Evolutionary conservation across 2,888 invertebrate species (phyloP), one percentile per base, ranked within the genome.

Genomic region (Drosophila picticornis): DNA sequence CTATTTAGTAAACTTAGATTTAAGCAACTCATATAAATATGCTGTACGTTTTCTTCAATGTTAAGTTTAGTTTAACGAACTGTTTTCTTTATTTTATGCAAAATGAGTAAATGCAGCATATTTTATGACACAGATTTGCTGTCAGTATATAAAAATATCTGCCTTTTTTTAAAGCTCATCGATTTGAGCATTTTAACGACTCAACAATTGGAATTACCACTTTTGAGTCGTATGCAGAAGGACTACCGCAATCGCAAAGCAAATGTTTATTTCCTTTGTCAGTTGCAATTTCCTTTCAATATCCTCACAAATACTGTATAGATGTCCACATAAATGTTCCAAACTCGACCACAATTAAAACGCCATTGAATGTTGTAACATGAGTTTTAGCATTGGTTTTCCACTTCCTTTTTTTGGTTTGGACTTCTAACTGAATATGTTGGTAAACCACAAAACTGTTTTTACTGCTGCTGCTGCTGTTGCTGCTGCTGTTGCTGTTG

Each of bases 261-360:
- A 40, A n/a, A 27, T 63, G 40, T 60, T 34, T 46, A 57, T 29
- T n/a, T 59, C 50, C 66, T 58, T 58, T 43, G 27, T 29, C 32
- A 22, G 10, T 36, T 52, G 59, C 25, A 65, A 75, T 59, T 70
- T 60, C 56, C 66, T 40, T 46, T 43, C 32, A 38, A 66, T 70
- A 55, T 63, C 40, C 60, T 57, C 46, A 32, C 3, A 58, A 57
- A 59, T n/a, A 40, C 29, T 63, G 34, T 51, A 70, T 11, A 36
- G 11, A 55, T 55, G 5, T 16, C 1, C 7, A n/a, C 16, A 16
- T 16, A 40, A 40, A 77, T 71, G 70, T 71, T 73, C 52, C 65
- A 70, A 48, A 16, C 67, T 71, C 53, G 72, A 79, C 83, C 80
- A 79, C 85, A 84, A 84, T 84, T 85, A 85, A 83, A 85, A 68